These are phyloP conservation scores for Drosophila arawakana DNA, from an alignment of 1,140 invertebrate genomes.

Conservation along the genomic window DNA sequence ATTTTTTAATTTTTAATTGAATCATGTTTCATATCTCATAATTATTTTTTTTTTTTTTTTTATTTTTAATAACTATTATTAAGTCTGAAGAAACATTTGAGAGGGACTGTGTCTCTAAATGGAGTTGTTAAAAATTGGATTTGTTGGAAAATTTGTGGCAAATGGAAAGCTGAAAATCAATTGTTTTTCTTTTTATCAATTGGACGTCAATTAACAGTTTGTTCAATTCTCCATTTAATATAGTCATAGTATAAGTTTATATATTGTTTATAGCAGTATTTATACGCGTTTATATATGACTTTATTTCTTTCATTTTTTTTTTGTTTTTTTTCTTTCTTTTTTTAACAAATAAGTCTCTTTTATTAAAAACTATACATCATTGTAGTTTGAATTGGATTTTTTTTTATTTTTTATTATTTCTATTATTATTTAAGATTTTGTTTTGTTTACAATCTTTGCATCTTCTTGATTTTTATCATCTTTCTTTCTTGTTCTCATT, in stretches of 20 bases:
- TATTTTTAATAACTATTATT: constrained; percentile 30
- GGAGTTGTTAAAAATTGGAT: neutral
- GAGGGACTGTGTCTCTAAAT: constrained; percentile 30
- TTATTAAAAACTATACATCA: constrained; percentile 48
- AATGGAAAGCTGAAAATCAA: neutral
- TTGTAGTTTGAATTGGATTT: constrained; percentile 31
- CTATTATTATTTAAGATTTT: constrained; percentile 30
- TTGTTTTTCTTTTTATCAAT: neutral
- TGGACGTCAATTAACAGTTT: constrained; percentile 44
- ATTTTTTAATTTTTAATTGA: constrained; percentile 33
- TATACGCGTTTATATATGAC: constrained; percentile 30
- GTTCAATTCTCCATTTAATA: constrained; percentile 34
- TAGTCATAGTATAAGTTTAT: constrained; percentile 44
- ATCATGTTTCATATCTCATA: constrained; percentile 28
- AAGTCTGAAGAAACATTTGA: constrained; percentile 29
- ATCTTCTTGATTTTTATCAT: neutral
- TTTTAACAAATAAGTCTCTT: constrained; percentile 51
- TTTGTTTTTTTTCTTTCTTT: neutral
- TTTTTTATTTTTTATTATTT: constrained; percentile 21
- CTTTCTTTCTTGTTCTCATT: constrained; percentile 2
- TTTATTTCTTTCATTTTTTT: constrained; percentile 32
- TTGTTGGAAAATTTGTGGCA: constrained; percentile 12
- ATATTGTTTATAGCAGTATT: constrained; percentile 25
- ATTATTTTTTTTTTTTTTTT: constrained; percentile 12
- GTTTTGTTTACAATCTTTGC: constrained; percentile 11